Evolutionary conservation across 2,888 invertebrate species (phyloP).

Genomic region (Nemapogon koenigi): DNA sequence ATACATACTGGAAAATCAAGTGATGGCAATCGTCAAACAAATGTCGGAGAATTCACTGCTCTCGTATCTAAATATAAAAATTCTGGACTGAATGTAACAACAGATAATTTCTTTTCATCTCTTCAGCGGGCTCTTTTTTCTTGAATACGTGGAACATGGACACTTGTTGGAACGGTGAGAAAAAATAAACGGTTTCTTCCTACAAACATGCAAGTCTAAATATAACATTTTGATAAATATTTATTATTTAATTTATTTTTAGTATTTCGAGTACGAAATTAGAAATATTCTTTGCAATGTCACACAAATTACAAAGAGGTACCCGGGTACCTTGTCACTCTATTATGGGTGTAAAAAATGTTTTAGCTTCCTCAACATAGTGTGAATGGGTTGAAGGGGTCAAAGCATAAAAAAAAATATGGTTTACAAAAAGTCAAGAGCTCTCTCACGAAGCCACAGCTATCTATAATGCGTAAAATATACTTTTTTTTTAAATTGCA

Average conservation of each 20-base stretch:
- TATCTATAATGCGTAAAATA: slow-evolving; percentile 9
- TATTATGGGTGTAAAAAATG: slow-evolving; percentile 7
- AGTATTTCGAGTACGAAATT: not conserved
- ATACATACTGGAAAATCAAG: slow-evolving; percentile 4
- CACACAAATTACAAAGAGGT: slow-evolving; percentile 3
- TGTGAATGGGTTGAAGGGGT: slow-evolving; percentile 6
- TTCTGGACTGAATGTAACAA: slow-evolving; percentile 10
- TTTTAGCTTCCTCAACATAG: slow-evolving; percentile 7
- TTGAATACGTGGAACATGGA: slow-evolving; percentile 12
- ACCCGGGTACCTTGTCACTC: slow-evolving; percentile 7
- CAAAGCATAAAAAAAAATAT: slow-evolving; percentile 7
- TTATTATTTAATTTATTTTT: slow-evolving; percentile 9
- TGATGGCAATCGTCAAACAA: slow-evolving; percentile 2
- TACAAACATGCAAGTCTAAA: not conserved
- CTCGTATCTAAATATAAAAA: not conserved
- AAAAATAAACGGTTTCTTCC: slow-evolving; percentile 13
- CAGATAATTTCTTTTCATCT: slow-evolving; percentile 6
- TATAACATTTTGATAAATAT: slow-evolving; percentile 9
- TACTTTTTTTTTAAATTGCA: slow-evolving; percentile 7
- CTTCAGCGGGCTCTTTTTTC: slow-evolving; percentile 10
- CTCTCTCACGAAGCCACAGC: slow-evolving; percentile 10
- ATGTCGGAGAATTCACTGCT: slow-evolving; percentile 3
- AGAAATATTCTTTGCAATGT: slow-evolving; percentile 1
- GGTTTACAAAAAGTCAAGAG: too few species aligned
- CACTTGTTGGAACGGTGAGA: slow-evolving; percentile 10